Evolutionary conservation across 2,113 vertebrate genomes (phyloP).

Genomic region (Scytalopus superciliaris): DNA sequence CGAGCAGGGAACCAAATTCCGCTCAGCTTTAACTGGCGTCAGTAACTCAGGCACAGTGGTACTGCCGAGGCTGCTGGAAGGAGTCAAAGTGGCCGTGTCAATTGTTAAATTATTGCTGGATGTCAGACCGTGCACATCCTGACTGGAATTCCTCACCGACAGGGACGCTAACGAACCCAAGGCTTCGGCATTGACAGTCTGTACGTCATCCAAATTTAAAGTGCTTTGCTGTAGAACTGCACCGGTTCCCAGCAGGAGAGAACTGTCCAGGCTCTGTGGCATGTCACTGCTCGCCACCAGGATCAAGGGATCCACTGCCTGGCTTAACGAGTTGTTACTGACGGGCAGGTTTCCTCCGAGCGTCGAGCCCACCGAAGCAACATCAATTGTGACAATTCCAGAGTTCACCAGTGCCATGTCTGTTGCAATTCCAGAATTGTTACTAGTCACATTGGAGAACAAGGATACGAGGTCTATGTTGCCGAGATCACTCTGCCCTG

Average conservation of each 20-base stretch:
- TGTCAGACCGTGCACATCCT: slow-evolving; percentile 78
- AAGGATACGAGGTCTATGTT: slow-evolving; percentile 90
- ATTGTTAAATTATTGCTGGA: slow-evolving; percentile 76
- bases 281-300: slow-evolving; percentile 82
- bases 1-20: slow-evolving; percentile 73
- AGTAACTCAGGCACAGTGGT: slow-evolving; percentile 78
- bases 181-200: slow-evolving; percentile 85
- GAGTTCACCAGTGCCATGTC: slow-evolving; percentile 87
- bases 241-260: slow-evolving; percentile 74
- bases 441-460: slow-evolving; percentile 83
- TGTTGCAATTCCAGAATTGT: slow-evolving; percentile 71
- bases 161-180: slow-evolving; percentile 84
- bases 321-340: slow-evolving; percentile 71
- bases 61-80: slow-evolving; percentile 66
- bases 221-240: slow-evolving; percentile 84
- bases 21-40: slow-evolving; percentile 78
- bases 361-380: slow-evolving; percentile 80
- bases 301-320: slow-evolving; percentile 86
- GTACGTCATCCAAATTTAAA: slow-evolving; percentile 86
- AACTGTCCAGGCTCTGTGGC: slow-evolving; percentile 80
- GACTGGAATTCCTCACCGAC: slow-evolving; percentile 75
- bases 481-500: slow-evolving; percentile 83
- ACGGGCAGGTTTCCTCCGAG: slow-evolving; percentile 74
- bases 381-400: slow-evolving; percentile 90
- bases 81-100: slow-evolving; percentile 70